Evolutionary conservation across 2,113 vertebrate species (phyloP).

Genomic region (Alces alces): DNA sequence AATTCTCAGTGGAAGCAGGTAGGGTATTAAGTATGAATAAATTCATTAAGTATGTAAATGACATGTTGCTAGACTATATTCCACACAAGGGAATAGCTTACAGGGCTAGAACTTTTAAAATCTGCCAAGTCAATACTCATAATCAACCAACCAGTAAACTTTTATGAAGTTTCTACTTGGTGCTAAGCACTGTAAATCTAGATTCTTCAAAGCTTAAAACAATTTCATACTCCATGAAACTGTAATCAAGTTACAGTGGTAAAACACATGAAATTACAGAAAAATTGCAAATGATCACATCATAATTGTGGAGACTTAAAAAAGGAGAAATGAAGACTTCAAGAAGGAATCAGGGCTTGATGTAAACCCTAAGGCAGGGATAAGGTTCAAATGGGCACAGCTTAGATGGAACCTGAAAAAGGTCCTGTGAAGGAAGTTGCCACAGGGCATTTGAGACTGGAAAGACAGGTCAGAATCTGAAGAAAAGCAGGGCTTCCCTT

Average conservation of each 20-base stretch:
- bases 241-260: background rate
- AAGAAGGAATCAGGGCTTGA: background rate
- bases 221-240: background rate
- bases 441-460: background rate
- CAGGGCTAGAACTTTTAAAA: background rate
- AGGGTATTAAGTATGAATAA: background rate
- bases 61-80: background rate
- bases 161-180: background rate
- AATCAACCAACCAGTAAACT: background rate
- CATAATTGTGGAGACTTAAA: background rate
- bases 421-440: background rate
- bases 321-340: background rate
- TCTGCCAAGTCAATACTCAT: background rate
- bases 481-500: background rate
- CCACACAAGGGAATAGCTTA: background rate
- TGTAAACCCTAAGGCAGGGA: background rate
- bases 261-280: background rate
- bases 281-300: background rate
- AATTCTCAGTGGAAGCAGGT: background rate
- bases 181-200: background rate
- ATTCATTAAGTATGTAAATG: conserved; percentile 24
- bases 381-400: background rate
- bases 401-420: background rate
- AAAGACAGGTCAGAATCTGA: background rate
- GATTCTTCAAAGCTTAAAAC: background rate